A percentile compares a stretch with the other conserved stretches of the same genome.
Evolutionary conservation across 2,797 vertebrate species (phyloP).

Genomic region (Sciurus vulgaris): DNA sequence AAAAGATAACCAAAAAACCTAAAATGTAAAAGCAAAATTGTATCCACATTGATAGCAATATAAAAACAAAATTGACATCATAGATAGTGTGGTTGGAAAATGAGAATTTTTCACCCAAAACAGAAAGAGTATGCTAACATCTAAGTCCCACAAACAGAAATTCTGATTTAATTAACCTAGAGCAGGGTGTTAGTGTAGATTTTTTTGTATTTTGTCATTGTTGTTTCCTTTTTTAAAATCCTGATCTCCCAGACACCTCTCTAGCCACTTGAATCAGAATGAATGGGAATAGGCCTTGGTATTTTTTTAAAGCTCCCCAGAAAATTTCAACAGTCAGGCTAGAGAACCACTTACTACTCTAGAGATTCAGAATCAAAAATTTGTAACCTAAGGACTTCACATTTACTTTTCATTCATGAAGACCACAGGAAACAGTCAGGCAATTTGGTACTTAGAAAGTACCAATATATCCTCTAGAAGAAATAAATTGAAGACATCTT

Average conservation of each 20-base stretch:
- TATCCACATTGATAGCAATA: neutral
- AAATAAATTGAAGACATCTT: conserved; percentile 51
- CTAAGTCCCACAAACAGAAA: neutral
- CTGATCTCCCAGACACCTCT: conserved; percentile 24
- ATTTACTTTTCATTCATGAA: conserved; percentile 44
- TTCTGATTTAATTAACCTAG: neutral
- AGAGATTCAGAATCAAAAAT: conserved; percentile 2
- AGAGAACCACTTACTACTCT: neutral
- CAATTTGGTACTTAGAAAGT: conserved; percentile 9
- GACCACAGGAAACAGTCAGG: conserved; percentile 16
- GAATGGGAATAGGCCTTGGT: neutral
- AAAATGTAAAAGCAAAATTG: conserved; percentile 33
- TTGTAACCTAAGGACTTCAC: neutral
- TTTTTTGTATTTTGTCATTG: neutral
- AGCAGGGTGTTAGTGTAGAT: neutral
- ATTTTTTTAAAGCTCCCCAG: conserved; percentile 24
- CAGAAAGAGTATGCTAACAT: neutral
- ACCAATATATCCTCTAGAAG: conserved; percentile 15
- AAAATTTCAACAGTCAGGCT: neutral
- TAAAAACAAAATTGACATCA: conserved; percentile 2
- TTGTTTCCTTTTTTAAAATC: conserved; percentile 24
- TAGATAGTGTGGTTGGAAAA: neutral
- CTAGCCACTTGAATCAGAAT: conserved; percentile 43
- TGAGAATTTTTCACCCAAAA: neutral
- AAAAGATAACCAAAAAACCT: neutral